A percentile compares a stretch with the other conserved stretches of the same genome.
Evolutionary conservation across 2,113 vertebrate genomes (phyloP).

Genomic region (Antechinus stuartii): DNA sequence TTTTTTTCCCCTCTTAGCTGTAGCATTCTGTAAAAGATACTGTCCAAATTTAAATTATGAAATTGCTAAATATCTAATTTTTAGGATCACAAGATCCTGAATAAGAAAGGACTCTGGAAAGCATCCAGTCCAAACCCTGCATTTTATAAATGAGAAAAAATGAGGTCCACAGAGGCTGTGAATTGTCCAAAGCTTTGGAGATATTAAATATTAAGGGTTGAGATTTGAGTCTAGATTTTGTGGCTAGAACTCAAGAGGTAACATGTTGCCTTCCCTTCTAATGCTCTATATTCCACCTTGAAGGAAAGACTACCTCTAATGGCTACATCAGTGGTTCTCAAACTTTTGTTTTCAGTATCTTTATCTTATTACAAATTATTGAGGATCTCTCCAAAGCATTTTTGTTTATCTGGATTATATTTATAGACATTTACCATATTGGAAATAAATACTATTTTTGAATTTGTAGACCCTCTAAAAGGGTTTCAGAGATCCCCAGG

Average conservation of each 20-base stretch:
- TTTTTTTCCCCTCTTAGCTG: neutral
- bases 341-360: no score
- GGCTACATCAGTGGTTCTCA: no score
- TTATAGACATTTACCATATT: no score
- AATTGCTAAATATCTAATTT: neutral
- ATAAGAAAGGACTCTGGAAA: neutral
- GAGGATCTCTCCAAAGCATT: no score
- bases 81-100: neutral
- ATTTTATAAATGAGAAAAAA: neutral
- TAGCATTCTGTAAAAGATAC: neutral
- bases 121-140: neutral
- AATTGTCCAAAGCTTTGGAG: neutral
- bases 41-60: neutral
- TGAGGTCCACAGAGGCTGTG: neutral
- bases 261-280: neutral
- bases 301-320: neutral
- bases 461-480: no score
- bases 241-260: neutral
- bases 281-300: neutral
- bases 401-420: no score
- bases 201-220: neutral
- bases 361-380: no score
- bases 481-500: no score
- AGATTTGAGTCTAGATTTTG: neutral
- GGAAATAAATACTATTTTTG: no score